Conservation (phyloP, 2,888 invertebrate genomes). For the Strigamia maritima region DNA sequence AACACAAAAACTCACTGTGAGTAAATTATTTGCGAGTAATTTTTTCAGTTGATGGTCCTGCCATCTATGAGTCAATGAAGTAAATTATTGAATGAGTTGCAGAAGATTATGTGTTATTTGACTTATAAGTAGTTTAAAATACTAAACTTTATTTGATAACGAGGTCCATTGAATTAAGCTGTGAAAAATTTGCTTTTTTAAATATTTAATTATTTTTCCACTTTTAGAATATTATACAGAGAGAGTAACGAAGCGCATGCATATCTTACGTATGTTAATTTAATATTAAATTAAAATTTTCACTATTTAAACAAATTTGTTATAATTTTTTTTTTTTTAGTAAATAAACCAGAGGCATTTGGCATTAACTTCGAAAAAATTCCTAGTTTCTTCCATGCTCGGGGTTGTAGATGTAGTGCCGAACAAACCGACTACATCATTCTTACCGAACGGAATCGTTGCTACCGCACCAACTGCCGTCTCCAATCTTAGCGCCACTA, state of each 20-base stretch:
- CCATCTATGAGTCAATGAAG: too few relatives aligned
- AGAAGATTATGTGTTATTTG: too few relatives aligned
- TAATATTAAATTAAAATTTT: not conserved
- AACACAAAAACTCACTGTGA: too few relatives aligned
- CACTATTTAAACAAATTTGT: too few relatives aligned
- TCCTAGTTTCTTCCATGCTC: slow-evolving; percentile 1
- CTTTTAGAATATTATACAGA: slow-evolving; percentile 40
- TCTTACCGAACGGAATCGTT: slow-evolving; percentile 12
- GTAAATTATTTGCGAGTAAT: too few relatives aligned
- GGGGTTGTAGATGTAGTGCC: not conserved
- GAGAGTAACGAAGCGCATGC: slow-evolving; percentile 40
- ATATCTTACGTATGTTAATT: slow-evolving; percentile 41
- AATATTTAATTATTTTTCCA: too few relatives aligned
- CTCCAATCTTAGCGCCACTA: not conserved
- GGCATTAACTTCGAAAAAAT: not conserved
- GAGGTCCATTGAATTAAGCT: too few relatives aligned
- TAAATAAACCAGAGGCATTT: slow-evolving; percentile 22
- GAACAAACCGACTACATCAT: not conserved
- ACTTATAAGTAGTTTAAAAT: too few relatives aligned
- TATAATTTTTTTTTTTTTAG: not conserved
- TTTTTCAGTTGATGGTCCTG: too few relatives aligned
- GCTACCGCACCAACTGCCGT: not conserved
- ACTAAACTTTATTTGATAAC: too few relatives aligned
- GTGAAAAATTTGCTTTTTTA: too few relatives aligned
- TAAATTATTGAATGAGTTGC: too few relatives aligned